These are phyloP conservation scores for Echinarachnius parma DNA, from an alignment of 53 echinoderm and acorn worm species.

Conservation along the genomic window DNA sequence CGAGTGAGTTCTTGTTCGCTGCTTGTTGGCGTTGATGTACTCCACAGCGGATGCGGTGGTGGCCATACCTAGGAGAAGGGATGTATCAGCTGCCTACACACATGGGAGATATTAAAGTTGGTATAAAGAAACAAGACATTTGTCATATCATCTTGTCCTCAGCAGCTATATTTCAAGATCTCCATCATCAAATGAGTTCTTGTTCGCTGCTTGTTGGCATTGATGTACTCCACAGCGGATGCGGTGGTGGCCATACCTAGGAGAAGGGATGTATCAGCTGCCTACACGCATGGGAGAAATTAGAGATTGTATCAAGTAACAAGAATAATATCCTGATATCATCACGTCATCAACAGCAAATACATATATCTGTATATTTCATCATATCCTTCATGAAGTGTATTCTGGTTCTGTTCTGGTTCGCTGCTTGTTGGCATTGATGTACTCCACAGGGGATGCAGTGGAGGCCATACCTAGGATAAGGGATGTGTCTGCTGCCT, in stretches of 20 bases:
- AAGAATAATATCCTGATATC: no score
- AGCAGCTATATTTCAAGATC: constrained; percentile 79
- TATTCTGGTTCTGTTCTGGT: constrained; percentile 75
- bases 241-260: constrained; percentile 11
- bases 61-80: constrained; percentile 11
- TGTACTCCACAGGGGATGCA: constrained; percentile 52
- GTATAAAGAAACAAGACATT: no score
- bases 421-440: constrained; percentile 86
- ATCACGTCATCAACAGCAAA: no score
- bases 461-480: constrained; percentile 8
- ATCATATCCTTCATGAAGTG: constrained; percentile 71
- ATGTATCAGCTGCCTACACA: constrained; percentile 48
- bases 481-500: constrained; percentile 7
- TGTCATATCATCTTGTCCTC: no score
- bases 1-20: constrained; percentile 74
- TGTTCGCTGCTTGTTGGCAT: constrained; percentile 85
- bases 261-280: constrained; percentile 33
- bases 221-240: constrained; percentile 61
- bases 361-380: no score
- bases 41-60: constrained; percentile 37
- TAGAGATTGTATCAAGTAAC: no score
- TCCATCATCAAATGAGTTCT: constrained; percentile 66
- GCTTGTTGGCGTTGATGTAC: constrained; percentile 83
- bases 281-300: no score
- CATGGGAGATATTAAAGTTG: no score